Conservation (phyloP, 2,888 invertebrate genomes). For the Fragum whitleyi region DNA sequence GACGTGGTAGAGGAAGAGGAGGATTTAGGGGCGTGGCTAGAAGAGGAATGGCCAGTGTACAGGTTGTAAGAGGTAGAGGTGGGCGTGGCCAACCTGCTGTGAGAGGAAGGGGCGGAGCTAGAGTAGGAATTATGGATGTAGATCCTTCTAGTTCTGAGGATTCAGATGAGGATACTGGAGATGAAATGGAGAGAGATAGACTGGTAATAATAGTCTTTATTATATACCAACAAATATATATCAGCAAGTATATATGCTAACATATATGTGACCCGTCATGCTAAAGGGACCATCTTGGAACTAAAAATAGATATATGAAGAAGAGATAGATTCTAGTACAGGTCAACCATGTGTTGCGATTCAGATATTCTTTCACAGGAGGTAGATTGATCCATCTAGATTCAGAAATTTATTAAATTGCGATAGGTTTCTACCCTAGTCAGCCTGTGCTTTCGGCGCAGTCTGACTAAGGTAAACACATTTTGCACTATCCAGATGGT, state of each 20-base stretch:
- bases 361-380: too few species aligned
- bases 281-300: too few species aligned
- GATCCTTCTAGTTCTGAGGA: slow-evolving; percentile 47
- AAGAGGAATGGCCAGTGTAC: slow-evolving; percentile 32
- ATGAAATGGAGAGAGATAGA: slow-evolving; percentile 47
- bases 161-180: slow-evolving; percentile 63
- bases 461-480: too few species aligned
- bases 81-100: slow-evolving; percentile 6
- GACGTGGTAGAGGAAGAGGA: slow-evolving; percentile 29
- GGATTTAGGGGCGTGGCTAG: slow-evolving; percentile 37
- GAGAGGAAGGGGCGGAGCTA: slow-evolving; percentile 37
- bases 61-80: slow-evolving; percentile 25
- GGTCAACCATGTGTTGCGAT: too few species aligned
- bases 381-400: too few species aligned
- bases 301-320: too few species aligned
- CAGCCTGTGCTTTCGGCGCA: too few species aligned
- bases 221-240: neutral
- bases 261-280: too few species aligned
- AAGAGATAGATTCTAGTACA: too few species aligned
- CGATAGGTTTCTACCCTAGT: too few species aligned
- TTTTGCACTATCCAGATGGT: too few species aligned
- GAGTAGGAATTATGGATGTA: neutral
- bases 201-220: slow-evolving; percentile 49
- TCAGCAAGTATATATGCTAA: neutral
- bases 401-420: too few species aligned